phyloP scores from a whole-genome alignment of 2,797 vertebrate genomes.

The Cyclopterus lumpus region DNA sequence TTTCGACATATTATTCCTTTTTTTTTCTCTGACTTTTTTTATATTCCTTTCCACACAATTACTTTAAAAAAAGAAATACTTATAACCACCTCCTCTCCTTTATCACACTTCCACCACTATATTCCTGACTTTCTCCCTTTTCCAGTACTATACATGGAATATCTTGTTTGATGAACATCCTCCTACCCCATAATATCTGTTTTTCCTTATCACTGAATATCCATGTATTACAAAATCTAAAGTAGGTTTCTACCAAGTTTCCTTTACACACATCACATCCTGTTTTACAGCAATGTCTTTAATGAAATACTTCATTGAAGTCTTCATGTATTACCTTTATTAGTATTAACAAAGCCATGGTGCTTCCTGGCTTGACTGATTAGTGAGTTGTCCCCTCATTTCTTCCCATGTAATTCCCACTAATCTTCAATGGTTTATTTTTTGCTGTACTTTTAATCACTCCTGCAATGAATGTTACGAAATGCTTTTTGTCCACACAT shows the following conservation, averaged over 20 bases:
- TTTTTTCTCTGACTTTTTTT: no score
- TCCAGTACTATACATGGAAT: background rate
- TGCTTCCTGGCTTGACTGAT: slow-evolving; percentile 21
- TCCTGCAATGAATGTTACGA: background rate
- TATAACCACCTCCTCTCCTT: no score
- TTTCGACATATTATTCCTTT: no score
- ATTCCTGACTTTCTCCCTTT: background rate
- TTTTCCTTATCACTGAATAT: slow-evolving; percentile 3
- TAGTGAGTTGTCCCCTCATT: slow-evolving; percentile 2
- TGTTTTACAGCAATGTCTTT: background rate
- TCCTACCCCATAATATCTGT: background rate
- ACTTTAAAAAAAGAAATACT: no score
- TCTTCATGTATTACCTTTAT: slow-evolving; percentile 11
- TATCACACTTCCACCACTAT: no score
- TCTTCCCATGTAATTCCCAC: slow-evolving; percentile 10
- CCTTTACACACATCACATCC: background rate
- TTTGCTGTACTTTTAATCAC: background rate
- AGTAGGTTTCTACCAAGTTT: slow-evolving; percentile 16
- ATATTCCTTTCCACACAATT: no score
- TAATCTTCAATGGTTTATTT: slow-evolving; percentile 2
- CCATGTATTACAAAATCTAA: background rate
- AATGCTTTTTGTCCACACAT: background rate
- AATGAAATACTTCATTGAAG: slow-evolving; percentile 11
- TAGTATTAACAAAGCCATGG: slow-evolving; percentile 17
- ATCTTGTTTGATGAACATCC: background rate